Base-by-base conservation (phyloP, 2,888 invertebrate genomes). In the Apomyelois bistriatella region DNA sequence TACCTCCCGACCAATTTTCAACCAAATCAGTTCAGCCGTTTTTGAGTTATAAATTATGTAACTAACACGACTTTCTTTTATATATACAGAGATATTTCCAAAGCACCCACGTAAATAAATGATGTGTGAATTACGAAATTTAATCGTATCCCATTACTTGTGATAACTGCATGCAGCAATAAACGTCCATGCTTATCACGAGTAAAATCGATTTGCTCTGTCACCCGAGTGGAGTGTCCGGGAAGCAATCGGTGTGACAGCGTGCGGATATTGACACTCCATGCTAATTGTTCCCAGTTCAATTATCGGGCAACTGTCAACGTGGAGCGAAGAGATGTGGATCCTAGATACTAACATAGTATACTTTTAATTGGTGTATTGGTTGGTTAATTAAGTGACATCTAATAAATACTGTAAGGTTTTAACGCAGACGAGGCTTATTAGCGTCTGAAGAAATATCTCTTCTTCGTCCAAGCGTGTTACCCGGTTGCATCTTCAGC, bases 291-390 rank as follows among this genome's bases (percentile, higher is more conserved):
- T 87, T 79, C 86, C 77, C 79, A 76, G 85, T 85, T 84, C 88
- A 85, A 87, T 87, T 89, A 89, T 85, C 83, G 81, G 79, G 79
- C 85, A 85, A 80, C 83, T 84, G 86, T 86, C 87, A 85, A 71
- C 78, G 65, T 72, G 73, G 74, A 73, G 74, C 72, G 68, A 64
- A 67, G 60, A 61, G 62, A 65, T 6, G 28, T n/a, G 13, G 1
- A 42, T n/a, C n/a, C 1, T 22, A 12, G 3, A 3, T 22, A 22
- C 22, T 22, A 22, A 22, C 5, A 22, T 22, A 3, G 22, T 22
- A 22, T 22, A 22, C 22, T 22, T 22, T 22, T 22, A 22, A 22
- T 22, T 22, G 22, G n/a, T 22, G 2, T 22, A 22, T 22, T n/a
- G n/a, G n/a, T n/a, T n/a, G n/a, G n/a, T n/a, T n/a, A n/a, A n/a